Percentiles rank a stretch among this genome's conserved stretches.
Conservation (phyloP, 1,140 invertebrate species). For the Schmidtea mediterranea region DNA sequence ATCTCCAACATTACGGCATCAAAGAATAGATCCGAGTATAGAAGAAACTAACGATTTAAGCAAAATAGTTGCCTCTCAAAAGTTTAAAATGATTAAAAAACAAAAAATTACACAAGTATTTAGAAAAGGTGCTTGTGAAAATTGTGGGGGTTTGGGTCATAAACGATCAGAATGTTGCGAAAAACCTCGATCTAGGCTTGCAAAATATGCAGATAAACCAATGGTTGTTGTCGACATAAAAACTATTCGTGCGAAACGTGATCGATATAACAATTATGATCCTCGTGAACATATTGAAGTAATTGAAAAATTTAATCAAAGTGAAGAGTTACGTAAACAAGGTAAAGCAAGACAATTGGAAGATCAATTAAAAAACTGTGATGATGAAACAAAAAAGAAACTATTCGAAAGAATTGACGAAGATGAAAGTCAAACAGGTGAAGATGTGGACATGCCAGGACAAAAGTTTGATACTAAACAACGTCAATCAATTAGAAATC, state of each 20-base stretch:
- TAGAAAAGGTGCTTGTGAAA: constrained; percentile 84
- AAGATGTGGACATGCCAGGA: constrained; percentile 65
- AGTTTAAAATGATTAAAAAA: constrained; percentile 46
- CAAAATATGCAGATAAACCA: constrained; percentile 48
- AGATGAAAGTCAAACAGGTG: constrained; percentile 33
- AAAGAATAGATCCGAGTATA: constrained; percentile 43
- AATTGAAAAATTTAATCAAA: too few relatives aligned
- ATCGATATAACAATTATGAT: constrained; percentile 91
- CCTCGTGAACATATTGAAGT: constrained; percentile 51
- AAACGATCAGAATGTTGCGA: constrained; percentile 82
- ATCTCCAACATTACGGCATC: constrained; percentile 87
- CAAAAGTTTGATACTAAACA: constrained; percentile 66
- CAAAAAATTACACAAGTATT: constrained; percentile 42
- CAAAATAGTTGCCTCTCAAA: constrained; percentile 47
- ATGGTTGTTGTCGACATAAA: constrained; percentile 68
- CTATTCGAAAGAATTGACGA: constrained; percentile 17
- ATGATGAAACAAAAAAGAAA: constrained; percentile 18
- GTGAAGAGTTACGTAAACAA: too few relatives aligned
- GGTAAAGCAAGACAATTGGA: too few relatives aligned
- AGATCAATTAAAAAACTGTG: constrained; percentile 56
- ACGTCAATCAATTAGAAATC: constrained; percentile 77
- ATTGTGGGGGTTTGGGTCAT: constrained; percentile 88
- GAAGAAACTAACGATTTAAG: constrained; percentile 46
- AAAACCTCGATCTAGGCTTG: constrained; percentile 60
- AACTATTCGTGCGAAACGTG: constrained; percentile 51